phyloP scores from a whole-genome alignment of 2,113 vertebrate species.

The Podarcis cretensis region DNA sequence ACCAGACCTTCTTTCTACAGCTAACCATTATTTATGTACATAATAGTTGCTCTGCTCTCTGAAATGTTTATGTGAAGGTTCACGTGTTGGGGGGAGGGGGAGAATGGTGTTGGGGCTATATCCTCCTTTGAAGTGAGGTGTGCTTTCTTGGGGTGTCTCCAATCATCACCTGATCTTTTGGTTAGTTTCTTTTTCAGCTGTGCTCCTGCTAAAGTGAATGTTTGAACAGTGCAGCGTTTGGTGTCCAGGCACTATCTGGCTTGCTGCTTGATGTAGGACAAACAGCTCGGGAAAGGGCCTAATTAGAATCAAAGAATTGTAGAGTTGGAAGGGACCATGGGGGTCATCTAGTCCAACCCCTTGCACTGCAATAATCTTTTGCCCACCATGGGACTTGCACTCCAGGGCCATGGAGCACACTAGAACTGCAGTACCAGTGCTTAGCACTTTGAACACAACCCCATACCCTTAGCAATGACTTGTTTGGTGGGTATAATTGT shows the following conservation, averaged over 20 bases:
- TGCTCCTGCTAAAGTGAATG: background rate
- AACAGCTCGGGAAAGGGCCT: too few relatives aligned
- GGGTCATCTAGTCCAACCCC: too few relatives aligned
- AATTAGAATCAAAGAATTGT: too few relatives aligned
- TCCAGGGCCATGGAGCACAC: background rate
- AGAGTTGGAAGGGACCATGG: too few relatives aligned
- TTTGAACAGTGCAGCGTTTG: background rate
- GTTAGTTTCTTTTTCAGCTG: background rate
- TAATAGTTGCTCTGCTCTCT: background rate
- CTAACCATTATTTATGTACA: background rate
- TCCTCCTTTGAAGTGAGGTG: background rate
- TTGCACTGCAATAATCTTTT: too few relatives aligned
- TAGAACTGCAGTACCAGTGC: background rate
- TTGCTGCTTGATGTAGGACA: background rate
- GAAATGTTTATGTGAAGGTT: background rate
- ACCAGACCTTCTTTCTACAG: background rate
- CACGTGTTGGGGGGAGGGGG: background rate
- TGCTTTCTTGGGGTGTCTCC: background rate
- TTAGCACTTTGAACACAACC: background rate
- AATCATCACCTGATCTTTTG: too few relatives aligned
- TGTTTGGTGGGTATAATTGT: background rate
- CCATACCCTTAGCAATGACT: background rate
- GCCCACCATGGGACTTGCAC: background rate
- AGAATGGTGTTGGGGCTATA: background rate
- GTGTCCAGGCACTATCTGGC: background rate